These are phyloP conservation scores for Eonycteris spelaea DNA, from an alignment of 2,113 vertebrate species.

Conservation along the genomic window DNA sequence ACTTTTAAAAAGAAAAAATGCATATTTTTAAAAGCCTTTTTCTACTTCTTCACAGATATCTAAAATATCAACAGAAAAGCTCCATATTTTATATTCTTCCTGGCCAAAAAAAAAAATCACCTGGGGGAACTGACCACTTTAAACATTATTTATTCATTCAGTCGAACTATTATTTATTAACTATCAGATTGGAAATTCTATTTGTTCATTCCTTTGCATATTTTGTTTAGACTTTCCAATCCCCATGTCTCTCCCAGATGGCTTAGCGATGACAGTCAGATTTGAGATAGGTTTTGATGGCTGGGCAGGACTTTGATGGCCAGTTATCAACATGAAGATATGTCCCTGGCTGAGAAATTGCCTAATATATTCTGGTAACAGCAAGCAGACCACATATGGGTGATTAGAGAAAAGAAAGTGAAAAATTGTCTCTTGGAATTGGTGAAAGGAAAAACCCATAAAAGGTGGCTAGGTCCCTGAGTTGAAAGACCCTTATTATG, in stretches of 20 bases:
- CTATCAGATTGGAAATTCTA: neutral
- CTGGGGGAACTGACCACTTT: neutral
- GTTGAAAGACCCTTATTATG: neutral
- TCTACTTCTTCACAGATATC: neutral
- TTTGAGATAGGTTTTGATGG: neutral
- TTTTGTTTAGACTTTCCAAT: neutral
- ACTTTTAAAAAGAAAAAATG: slow-evolving; percentile 38
- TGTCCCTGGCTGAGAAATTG: neutral
- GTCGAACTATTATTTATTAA: neutral
- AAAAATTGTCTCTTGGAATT: neutral
- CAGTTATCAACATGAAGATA: neutral
- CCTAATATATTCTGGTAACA: neutral
- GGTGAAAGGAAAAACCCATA: neutral
- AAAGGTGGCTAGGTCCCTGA: neutral
- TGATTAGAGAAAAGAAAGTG: neutral
- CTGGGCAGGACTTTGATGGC: neutral
- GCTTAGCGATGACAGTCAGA: neutral
- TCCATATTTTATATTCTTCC: neutral
- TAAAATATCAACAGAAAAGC: neutral
- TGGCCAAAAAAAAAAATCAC: neutral
- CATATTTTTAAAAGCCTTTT: neutral
- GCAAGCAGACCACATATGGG: neutral
- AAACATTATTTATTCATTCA: neutral
- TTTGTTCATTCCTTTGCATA: neutral
- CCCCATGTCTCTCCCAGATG: neutral